Conservation (phyloP, 2,113 vertebrate species). For the Lathamus discolor region DNA sequence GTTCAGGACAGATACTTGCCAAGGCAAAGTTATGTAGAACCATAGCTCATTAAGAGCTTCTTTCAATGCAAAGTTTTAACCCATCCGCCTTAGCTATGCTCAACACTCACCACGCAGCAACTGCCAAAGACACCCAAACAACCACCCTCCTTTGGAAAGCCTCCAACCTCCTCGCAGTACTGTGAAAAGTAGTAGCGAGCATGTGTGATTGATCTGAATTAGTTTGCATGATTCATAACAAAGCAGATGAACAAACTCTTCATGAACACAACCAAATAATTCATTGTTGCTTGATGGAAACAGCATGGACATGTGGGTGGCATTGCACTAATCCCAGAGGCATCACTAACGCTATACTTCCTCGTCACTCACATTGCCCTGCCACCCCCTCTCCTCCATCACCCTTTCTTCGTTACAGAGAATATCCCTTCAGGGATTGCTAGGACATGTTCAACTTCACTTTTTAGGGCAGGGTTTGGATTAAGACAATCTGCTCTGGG, state of each 20-base stretch:
- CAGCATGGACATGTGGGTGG: neutral
- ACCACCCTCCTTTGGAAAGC: neutral
- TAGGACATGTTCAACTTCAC: neutral
- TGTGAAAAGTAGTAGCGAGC: neutral
- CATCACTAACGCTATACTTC: neutral
- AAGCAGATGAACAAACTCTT: neutral
- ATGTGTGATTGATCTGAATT: neutral
- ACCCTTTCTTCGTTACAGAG: neutral
- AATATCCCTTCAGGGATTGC: neutral
- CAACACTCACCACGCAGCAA: neutral
- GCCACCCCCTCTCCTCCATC: neutral
- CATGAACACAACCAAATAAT: neutral
- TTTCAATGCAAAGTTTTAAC: neutral
- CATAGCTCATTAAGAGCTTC: neutral
- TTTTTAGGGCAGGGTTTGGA: neutral
- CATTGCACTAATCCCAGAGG: neutral
- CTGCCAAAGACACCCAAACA: slow-evolving; percentile 3
- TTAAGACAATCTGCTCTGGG: neutral
- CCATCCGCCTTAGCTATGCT: neutral
- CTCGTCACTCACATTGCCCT: neutral
- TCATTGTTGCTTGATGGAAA: neutral
- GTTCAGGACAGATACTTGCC: neutral
- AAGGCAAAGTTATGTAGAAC: neutral
- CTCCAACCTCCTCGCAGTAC: neutral
- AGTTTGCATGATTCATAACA: neutral